Evolutionary conservation across 1,140 invertebrate genomes (phyloP), one percentile per base, ranked within the genome.

Genomic region (Rhynchophorus ferrugineus): DNA sequence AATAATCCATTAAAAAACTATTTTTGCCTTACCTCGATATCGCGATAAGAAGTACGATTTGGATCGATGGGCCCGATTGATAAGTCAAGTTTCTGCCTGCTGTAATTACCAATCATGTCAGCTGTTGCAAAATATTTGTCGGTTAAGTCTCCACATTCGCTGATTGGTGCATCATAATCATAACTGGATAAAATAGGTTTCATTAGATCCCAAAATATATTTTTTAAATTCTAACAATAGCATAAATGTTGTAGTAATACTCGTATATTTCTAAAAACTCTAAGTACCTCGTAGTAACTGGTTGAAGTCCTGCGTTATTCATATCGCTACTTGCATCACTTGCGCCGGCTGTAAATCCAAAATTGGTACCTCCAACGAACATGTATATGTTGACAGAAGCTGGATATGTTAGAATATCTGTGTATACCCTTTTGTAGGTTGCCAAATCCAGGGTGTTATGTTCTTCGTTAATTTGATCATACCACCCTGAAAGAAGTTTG

Each of bases 311-410:
- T 14, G 52, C 54, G 37, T 58, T 58, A 34, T 58, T 29, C 8
- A 37, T 19, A 37, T 24, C 47, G 16, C 16, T 44, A 53, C 57
- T 47, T 8, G 36, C 36, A n/a, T 54, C 43, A 54, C 81, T 81
- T 5, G 78, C 76, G 16, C 82, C 83, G 56, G 77, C 75, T 63
- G 78, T 77, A 58, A 83, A 85, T 3, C 80, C 83, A 62, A 81
- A 85, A 63, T 77, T 83, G 1, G 83, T 84, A 14, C 82, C 81
- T 5, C 82, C 82, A 58, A 79, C 76, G 58, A 84, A 82, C 81
- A 85, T 83, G 67, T 83, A 84, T 54, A 82, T 75, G 63, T 81
- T 83, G 22, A 85, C 72, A 3, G 76, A 80, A 13, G 74, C 73
- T 22, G 75, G 60, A 49, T 45, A 65, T 13, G 14, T 45, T 7